Evolutionary conservation across 2,113 vertebrate species (phyloP).

Genomic region (Neoarius graeffei): DNA sequence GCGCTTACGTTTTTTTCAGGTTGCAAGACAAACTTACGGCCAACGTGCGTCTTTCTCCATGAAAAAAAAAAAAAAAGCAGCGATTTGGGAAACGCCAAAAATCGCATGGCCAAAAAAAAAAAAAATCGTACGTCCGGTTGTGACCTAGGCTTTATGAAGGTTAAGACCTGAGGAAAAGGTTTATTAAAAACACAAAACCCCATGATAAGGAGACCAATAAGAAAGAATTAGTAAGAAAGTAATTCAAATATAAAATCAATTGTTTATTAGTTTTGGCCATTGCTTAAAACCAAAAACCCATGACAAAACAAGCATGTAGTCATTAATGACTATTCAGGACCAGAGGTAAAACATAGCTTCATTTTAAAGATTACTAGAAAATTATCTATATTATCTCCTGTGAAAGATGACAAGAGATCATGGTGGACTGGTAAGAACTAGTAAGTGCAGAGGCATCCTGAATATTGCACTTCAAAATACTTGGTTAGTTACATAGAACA

Average conservation of each 20-base stretch:
- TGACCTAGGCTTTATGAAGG: no score
- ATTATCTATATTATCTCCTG: background rate
- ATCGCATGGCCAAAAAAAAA: no score
- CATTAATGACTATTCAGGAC: background rate
- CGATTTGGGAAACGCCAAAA: no score
- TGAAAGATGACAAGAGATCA: background rate
- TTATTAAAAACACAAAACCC: constrained; percentile 15
- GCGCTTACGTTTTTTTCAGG: no score
- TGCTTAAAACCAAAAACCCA: constrained; percentile 23
- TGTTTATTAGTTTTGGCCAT: constrained; percentile 9
- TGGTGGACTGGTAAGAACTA: background rate
- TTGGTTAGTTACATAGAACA: constrained; percentile 3
- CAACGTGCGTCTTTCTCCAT: no score
- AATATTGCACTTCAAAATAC: background rate
- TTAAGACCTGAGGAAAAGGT: constrained; percentile 5
- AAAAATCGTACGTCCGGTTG: no score
- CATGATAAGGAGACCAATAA: background rate
- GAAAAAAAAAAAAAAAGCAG: no score
- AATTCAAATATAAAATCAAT: constrained; percentile 7
- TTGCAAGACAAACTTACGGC: no score
- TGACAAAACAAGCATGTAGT: background rate
- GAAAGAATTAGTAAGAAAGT: background rate
- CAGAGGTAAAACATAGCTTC: background rate
- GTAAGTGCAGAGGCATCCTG: background rate
- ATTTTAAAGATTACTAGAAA: background rate